Evolutionary conservation across 2,888 invertebrate genomes (phyloP).

Genomic region (Linhomoeus sp.): DNA sequence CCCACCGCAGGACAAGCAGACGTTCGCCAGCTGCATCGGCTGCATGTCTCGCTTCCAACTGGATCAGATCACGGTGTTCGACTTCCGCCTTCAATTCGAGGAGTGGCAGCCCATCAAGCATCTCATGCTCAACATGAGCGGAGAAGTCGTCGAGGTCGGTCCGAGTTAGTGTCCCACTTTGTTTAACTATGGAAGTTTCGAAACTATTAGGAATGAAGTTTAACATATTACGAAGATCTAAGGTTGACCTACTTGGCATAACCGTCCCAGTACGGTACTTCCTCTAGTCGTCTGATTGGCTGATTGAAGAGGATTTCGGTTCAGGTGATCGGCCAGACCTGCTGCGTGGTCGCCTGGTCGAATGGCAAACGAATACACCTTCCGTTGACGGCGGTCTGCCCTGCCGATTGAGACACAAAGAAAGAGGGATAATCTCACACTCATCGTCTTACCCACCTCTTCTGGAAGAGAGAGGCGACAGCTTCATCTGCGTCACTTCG

Average conservation of each 20-base stretch:
- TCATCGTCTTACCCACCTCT: too few species aligned
- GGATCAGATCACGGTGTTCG: slow-evolving; percentile 5
- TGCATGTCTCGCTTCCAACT: slow-evolving; percentile 1
- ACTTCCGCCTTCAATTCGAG: background rate
- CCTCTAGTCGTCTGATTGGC: too few species aligned
- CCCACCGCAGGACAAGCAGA: slow-evolving; percentile 5
- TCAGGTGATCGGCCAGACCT: background rate
- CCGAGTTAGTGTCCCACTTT: background rate
- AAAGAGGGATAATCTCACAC: too few species aligned
- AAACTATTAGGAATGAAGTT: too few species aligned
- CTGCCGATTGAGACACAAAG: too few species aligned
- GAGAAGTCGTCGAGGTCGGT: background rate
- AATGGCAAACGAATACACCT: slow-evolving; percentile 3
- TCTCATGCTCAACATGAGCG: slow-evolving; percentile 3
- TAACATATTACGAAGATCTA: too few species aligned
- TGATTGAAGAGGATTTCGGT: background rate
- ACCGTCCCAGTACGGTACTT: too few species aligned
- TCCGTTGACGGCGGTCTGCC: slow-evolving; percentile 3
- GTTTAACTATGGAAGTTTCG: too few species aligned
- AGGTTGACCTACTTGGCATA: too few species aligned
- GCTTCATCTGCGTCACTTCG: too few species aligned
- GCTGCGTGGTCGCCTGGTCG: slow-evolving; percentile 2
- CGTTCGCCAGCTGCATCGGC: slow-evolving; percentile 5
- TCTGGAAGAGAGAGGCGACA: too few species aligned
- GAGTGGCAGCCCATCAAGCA: slow-evolving; percentile 5